Evolutionary conservation across 2,797 vertebrate genomes (phyloP), one percentile per base, ranked within the genome.

Genomic region (Paramormyrops hopkinsi): DNA sequence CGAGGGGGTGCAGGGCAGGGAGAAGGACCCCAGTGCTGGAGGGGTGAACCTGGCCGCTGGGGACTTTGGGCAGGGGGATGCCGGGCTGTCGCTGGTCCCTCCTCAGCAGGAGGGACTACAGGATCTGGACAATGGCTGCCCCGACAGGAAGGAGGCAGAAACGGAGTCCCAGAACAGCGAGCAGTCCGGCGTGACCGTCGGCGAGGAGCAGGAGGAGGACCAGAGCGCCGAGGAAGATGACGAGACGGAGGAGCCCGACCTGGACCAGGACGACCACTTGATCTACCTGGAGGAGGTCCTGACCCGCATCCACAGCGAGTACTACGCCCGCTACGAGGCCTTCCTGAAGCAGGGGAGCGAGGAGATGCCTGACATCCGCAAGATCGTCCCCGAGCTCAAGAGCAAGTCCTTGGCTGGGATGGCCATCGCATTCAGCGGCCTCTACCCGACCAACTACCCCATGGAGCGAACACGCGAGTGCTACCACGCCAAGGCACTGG

Each of bases 151-250:
- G 88, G 98, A 99, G 93, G 95, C 97, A 0, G 98, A 99, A 94
- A 99, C 98, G 0, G 98, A 99, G 90, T 99, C 98, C 1, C 98
- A 99, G 94, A 99, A 97, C 83, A 99, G 98, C 11, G 98, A 99
- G 89, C 97, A 98, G 48, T 99, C 98, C 0, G 98, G 98, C 2
- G 95, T 99, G 92, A 99, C 98, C 0, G 96, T 96, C 90, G 98
- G 98, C 0, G 99, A 98, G 91, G 98, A 99, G 94, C 97, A 98
- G 19, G 82, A 84, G n/a, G 82, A 99, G 91, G 98, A 99, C 92
- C 98, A 98, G 94, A 98, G 97, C 41, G 96, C 98, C 95, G 98
- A 98, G 89, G 98, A 99, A 0, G 96, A 95, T 0, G 96, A 97
- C 0, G 97, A 97, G 0, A 96, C 97, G n/a, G 96, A 96, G 1